A percentile compares a stretch with the other conserved stretches of the same genome.
Evolutionary conservation across 2,113 vertebrate genomes (phyloP).

Genomic region (Stomatorhinus ivindoensis): DNA sequence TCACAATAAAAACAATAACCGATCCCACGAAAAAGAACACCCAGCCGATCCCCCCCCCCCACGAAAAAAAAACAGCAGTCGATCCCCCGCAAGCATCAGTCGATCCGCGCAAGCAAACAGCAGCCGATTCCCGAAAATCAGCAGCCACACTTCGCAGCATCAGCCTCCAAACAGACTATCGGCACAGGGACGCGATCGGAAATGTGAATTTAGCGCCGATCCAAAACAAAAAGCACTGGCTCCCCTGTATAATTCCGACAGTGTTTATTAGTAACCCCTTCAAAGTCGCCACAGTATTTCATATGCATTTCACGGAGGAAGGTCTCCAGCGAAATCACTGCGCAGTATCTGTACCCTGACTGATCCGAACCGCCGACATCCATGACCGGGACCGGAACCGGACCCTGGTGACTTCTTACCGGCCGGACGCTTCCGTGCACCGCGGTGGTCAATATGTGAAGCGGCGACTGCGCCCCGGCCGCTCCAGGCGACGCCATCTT

Average conservation of each 20-base stretch:
- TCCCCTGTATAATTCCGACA: not conserved
- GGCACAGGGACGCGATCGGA: not conserved
- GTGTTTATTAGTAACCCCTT: not conserved
- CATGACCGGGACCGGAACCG: not conserved
- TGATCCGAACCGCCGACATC: not conserved
- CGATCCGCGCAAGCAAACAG: not conserved
- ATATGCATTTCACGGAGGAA: not conserved
- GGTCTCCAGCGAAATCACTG: not conserved
- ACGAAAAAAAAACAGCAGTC: not conserved
- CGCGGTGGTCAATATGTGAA: conserved; percentile 54
- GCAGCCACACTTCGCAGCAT: not conserved
- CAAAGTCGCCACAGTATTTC: not conserved
- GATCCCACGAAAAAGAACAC: not conserved
- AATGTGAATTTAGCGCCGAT: not conserved
- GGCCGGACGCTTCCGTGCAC: conserved; percentile 58
- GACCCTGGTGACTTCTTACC: conserved; percentile 49
- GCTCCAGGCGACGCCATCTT: conserved; percentile 74
- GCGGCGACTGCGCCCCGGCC: conserved; percentile 63
- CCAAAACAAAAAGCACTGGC: not conserved
- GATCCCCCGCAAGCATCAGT: not conserved
- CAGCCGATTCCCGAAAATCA: not conserved
- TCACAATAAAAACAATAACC: too few species aligned
- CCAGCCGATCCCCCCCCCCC: not conserved
- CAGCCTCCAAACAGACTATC: not conserved
- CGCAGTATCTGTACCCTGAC: not conserved